A percentile compares a stretch with the other conserved stretches of the same genome.
Conservation (phyloP, 2,888 invertebrate genomes). For the Dryocosmus kuriphilus region DNA sequence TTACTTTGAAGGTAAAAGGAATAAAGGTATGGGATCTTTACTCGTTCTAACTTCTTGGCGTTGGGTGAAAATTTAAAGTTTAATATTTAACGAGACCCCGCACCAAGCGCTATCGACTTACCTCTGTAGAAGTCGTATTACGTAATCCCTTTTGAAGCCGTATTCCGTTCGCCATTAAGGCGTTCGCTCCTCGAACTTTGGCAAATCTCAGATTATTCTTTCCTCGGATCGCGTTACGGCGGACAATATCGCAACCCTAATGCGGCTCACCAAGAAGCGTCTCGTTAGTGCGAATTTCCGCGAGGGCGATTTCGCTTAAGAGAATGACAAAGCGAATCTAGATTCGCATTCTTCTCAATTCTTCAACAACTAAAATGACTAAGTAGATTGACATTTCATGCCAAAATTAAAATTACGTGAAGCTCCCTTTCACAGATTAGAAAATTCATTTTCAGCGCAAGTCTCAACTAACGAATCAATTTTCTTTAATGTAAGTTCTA, state of each 20-base stretch:
- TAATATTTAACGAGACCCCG: conserved; percentile 73
- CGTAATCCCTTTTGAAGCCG: conserved; percentile 75
- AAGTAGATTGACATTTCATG: conserved; percentile 17
- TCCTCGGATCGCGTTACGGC: conserved; percentile 63
- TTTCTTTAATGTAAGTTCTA: no score
- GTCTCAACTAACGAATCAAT: no score
- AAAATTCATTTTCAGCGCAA: no score
- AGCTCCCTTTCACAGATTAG: neutral
- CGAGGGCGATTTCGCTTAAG: conserved; percentile 36
- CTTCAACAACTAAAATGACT: conserved; percentile 8
- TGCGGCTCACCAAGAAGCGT: conserved; percentile 37
- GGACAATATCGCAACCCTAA: conserved; percentile 40
- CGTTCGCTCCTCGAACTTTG: conserved; percentile 67
- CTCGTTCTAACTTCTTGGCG: conserved; percentile 25
- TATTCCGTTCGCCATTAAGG: conserved; percentile 73
- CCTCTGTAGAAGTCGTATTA: conserved; percentile 67
- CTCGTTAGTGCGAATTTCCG: conserved; percentile 39
- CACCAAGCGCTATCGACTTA: conserved; percentile 56
- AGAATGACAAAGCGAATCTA: conserved; percentile 32
- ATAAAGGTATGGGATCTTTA: conserved; percentile 46
- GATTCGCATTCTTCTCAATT: conserved; percentile 30
- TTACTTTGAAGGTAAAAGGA: conserved; percentile 60
- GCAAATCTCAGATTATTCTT: conserved; percentile 67
- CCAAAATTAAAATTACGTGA: neutral
- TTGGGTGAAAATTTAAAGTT: conserved; percentile 68